Evolutionary conservation across 2,113 vertebrate species (phyloP).

Genomic region (Chelonoidis abingdonii): DNA sequence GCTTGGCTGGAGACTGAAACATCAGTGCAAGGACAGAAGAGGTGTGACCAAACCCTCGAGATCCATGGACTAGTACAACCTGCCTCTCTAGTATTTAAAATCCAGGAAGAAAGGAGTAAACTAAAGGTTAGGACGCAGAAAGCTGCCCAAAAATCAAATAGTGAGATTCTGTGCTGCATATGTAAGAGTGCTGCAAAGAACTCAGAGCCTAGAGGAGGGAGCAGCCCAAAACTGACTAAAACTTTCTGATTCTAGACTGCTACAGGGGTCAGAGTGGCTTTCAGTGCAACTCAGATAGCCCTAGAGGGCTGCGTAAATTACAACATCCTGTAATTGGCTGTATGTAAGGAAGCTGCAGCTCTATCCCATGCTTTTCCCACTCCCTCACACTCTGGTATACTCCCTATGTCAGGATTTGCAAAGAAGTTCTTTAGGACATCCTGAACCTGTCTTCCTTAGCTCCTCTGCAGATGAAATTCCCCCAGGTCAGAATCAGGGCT

Average conservation of each 20-base stretch:
- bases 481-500: background rate
- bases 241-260: background rate
- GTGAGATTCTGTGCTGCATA: background rate
- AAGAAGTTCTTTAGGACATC: background rate
- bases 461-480: background rate
- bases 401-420: background rate
- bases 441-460: background rate
- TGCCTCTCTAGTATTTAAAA: background rate
- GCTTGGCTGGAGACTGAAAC: background rate
- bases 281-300: background rate
- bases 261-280: background rate
- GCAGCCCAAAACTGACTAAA: background rate
- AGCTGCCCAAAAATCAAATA: no score
- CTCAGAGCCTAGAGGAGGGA: background rate
- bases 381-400: background rate
- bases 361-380: background rate
- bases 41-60: background rate
- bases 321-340: background rate
- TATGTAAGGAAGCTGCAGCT: background rate
- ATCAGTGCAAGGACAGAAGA: no score
- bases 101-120: background rate
- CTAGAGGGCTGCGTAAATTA: background rate
- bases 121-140: no score
- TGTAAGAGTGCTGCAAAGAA: background rate
- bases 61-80: fast-evolving